These are phyloP conservation scores for Dasyprocta punctata DNA, from an alignment of 2,113 vertebrate species.

Conservation along the genomic window DNA sequence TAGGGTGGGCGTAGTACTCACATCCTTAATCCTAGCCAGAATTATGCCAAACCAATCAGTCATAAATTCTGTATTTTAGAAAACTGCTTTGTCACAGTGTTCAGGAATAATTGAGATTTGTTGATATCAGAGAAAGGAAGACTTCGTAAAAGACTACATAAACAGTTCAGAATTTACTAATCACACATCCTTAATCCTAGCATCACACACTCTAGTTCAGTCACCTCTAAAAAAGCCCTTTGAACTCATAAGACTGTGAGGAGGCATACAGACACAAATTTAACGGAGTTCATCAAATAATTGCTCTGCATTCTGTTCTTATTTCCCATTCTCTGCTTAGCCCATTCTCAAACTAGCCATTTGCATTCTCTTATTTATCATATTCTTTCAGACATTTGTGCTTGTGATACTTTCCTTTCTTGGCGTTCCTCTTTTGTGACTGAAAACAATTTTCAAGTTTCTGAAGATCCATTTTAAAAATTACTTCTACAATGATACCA, in stretches of 20 bases:
- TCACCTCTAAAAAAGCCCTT: too few relatives aligned
- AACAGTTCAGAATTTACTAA: too few relatives aligned
- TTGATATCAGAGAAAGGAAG: too few relatives aligned
- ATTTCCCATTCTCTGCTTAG: background rate
- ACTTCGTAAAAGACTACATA: too few relatives aligned
- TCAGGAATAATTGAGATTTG: too few relatives aligned
- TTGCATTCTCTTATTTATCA: background rate
- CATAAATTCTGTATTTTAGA: too few relatives aligned
- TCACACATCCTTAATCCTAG: background rate
- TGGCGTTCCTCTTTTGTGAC: background rate
- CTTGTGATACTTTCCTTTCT: background rate
- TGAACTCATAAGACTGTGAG: too few relatives aligned
- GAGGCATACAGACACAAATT: background rate
- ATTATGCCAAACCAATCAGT: background rate
- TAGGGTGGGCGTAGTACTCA: background rate
- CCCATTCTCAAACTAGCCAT: background rate
- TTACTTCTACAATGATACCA: background rate
- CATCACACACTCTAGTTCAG: background rate
- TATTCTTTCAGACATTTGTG: background rate
- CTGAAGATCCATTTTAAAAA: background rate
- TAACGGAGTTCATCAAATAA: background rate
- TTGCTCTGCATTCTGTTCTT: background rate
- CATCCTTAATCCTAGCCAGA: background rate
- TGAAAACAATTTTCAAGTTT: background rate
- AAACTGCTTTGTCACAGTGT: too few relatives aligned